A percentile compares a stretch with the other conserved stretches of the same genome.
Conservation (phyloP, 2,113 vertebrate species). For the Smithornis capensis region DNA sequence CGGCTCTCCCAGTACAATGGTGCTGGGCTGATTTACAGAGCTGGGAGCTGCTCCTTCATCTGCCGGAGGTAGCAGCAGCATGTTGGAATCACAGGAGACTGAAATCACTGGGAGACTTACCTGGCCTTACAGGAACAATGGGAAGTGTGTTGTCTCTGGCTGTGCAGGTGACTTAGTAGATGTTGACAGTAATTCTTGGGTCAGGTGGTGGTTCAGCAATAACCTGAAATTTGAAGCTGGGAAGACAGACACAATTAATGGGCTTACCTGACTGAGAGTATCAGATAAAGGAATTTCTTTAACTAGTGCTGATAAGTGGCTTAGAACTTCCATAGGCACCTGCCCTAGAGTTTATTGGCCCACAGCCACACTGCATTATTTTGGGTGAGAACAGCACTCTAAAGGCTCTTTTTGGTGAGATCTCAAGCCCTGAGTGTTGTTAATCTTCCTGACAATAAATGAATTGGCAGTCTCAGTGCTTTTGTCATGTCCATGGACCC, state of each 20-base stretch:
- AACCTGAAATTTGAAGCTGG: not conserved
- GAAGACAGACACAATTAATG: not conserved
- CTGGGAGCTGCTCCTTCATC: not conserved
- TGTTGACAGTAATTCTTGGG: not conserved
- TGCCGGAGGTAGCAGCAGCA: not conserved
- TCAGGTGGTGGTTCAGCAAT: not conserved
- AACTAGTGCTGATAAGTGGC: not conserved
- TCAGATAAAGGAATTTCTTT: not conserved
- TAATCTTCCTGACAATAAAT: not conserved
- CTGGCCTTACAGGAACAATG: not conserved
- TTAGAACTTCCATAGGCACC: not conserved
- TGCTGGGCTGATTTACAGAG: conserved; percentile 10
- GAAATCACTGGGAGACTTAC: not conserved
- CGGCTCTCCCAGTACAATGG: not conserved
- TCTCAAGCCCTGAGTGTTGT: not conserved
- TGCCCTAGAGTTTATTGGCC: not conserved
- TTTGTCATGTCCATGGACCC: not conserved
- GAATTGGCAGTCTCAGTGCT: not conserved
- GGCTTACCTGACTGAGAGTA: not conserved
- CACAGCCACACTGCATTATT: not conserved
- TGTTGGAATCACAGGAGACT: not conserved
- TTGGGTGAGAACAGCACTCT: not conserved
- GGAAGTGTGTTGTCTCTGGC: not conserved
- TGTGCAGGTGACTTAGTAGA: not conserved
- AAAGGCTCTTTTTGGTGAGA: not conserved